Evolutionary conservation across 1,140 invertebrate genomes (phyloP).

Genomic region (Bombus superbus): DNA sequence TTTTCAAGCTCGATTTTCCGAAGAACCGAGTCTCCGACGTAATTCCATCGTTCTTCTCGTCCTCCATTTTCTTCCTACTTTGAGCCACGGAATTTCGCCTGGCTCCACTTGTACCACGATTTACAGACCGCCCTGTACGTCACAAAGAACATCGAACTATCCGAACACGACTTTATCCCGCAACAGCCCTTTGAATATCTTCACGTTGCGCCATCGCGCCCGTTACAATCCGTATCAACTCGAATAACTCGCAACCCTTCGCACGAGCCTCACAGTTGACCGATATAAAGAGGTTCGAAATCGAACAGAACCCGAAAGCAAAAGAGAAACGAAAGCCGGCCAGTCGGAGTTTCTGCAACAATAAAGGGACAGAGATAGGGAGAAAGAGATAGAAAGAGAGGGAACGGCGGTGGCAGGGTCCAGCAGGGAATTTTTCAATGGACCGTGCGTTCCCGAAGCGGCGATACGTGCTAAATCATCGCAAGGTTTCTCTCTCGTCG

Average conservation of each 20-base stretch:
- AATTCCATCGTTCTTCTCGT: no score
- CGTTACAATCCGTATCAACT: neutral
- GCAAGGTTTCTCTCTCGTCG: conserved; percentile 3
- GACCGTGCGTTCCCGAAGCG: neutral
- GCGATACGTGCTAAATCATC: conserved; percentile 61
- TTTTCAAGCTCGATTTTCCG: no score
- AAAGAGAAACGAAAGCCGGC: neutral
- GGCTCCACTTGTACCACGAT: no score
- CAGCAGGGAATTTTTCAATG: conserved; percentile 37
- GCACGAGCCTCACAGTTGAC: neutral
- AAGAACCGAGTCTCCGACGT: no score
- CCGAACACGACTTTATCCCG: no score
- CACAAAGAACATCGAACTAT: no score
- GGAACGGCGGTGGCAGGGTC: neutral
- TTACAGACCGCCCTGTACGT: no score
- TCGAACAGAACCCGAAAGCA: neutral
- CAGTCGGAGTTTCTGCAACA: neutral
- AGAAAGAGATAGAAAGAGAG: no score
- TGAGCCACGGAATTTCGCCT: no score
- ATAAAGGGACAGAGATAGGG: neutral
- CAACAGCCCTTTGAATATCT: neutral
- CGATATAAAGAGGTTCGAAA: neutral
- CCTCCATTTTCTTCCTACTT: no score
- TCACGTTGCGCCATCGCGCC: neutral
- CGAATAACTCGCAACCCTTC: neutral